phyloP scores from a whole-genome alignment of 1,140 invertebrate species.

The Megathymus violae region DNA sequence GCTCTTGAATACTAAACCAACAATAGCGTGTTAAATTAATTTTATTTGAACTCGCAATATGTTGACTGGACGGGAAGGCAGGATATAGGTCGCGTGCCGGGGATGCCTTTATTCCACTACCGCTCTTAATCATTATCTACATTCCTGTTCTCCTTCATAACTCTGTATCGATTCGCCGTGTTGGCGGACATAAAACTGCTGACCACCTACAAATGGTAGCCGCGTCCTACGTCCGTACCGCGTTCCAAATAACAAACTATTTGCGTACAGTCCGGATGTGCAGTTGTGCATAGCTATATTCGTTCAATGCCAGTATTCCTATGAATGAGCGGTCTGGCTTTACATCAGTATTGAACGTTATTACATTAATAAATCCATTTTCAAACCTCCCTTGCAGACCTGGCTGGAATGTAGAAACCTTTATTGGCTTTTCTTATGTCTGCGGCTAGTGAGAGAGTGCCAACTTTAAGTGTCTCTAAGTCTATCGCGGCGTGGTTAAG shows the following conservation, averaged over 20 bases:
- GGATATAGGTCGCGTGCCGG: slow-evolving; percentile 58
- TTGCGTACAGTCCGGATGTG: slow-evolving; percentile 21
- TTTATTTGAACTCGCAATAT: slow-evolving; percentile 15
- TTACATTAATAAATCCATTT: slow-evolving; percentile 1
- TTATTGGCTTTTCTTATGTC: slow-evolving; percentile 12
- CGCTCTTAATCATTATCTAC: slow-evolving; percentile 58
- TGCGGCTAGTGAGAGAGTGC: slow-evolving; percentile 14
- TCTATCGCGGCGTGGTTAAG: slow-evolving; percentile 18
- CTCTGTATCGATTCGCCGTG: slow-evolving; percentile 52
- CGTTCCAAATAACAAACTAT: slow-evolving; percentile 19
- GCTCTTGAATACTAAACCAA: slow-evolving; percentile 26
- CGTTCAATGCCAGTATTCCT: slow-evolving; percentile 2
- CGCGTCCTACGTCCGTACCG: slow-evolving; percentile 5
- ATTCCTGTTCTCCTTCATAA: slow-evolving; percentile 61
- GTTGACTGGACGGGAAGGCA: slow-evolving; percentile 33
- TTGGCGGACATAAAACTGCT: slow-evolving; percentile 30
- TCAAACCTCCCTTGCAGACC: background rate
- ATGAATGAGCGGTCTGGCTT: slow-evolving; percentile 10
- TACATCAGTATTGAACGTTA: slow-evolving; percentile 7
- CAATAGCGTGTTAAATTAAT: slow-evolving; percentile 47
- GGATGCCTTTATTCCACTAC: slow-evolving; percentile 57
- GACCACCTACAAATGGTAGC: slow-evolving; percentile 25
- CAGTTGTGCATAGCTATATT: slow-evolving; percentile 10
- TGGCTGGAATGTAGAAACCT: slow-evolving; percentile 7
- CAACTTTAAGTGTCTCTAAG: slow-evolving; percentile 15